Evolutionary conservation across 2,113 vertebrate genomes (phyloP).

Genomic region (Puffinus mauretanicus): DNA sequence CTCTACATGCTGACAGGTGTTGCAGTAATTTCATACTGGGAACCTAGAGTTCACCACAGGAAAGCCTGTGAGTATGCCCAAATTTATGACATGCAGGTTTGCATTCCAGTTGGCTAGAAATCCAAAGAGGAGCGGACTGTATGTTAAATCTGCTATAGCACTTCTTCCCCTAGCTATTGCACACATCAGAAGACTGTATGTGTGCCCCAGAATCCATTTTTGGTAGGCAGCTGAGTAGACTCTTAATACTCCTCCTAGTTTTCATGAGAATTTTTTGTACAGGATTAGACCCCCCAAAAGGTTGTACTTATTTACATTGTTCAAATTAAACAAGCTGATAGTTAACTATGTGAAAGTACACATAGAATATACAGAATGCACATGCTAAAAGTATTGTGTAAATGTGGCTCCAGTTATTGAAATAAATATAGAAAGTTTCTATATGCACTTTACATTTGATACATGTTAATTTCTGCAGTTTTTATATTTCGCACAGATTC

Average conservation of each 20-base stretch:
- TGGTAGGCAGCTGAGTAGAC: not conserved
- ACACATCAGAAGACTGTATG: not conserved
- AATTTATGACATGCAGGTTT: slow-evolving; percentile 21
- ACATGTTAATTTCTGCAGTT: not conserved
- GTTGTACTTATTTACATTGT: not conserved
- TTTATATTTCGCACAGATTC: not conserved
- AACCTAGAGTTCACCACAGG: slow-evolving; percentile 30
- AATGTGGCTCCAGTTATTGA: not conserved
- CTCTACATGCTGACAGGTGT: slow-evolving; percentile 27
- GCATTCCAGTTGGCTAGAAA: slow-evolving; percentile 7
- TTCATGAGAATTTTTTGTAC: not conserved
- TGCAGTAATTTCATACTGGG: slow-evolving; percentile 49
- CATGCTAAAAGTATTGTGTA: not conserved
- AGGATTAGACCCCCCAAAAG: not conserved
- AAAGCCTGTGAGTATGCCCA: slow-evolving; percentile 9
- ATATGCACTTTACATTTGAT: not conserved
- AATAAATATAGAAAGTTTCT: not conserved
- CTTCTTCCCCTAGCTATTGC: not conserved
- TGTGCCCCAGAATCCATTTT: not conserved
- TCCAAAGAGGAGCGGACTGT: not conserved
- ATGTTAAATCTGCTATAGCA: not conserved
- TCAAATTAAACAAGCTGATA: not conserved
- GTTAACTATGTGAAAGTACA: not conserved
- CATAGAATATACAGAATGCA: not conserved
- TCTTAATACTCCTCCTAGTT: not conserved